Conservation (phyloP, 2,888 invertebrate genomes). For the Gibbula magus region DNA sequence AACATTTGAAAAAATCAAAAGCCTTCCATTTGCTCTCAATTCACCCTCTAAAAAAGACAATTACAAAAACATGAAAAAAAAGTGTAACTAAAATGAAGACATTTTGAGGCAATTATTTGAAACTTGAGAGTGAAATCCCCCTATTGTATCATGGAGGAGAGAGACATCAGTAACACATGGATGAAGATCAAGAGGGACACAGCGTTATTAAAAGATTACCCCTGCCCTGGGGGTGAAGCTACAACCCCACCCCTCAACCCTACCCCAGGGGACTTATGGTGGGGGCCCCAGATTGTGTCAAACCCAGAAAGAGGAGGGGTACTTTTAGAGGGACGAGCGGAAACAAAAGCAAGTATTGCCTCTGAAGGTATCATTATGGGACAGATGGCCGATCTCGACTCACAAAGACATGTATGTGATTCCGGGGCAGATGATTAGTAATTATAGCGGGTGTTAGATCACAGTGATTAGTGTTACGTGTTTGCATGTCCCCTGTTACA, state of each 20-base stretch:
- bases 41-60: no score
- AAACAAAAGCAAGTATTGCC: neutral
- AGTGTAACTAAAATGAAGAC: no score
- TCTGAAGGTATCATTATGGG: neutral
- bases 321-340: neutral
- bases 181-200: neutral
- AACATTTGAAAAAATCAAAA: no score
- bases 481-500: neutral
- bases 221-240: neutral
- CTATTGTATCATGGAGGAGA: neutral
- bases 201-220: neutral
- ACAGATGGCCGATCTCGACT: neutral
- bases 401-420: neutral
- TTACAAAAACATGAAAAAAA: no score
- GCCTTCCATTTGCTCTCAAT: no score
- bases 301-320: neutral
- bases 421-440: neutral
- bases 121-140: neutral
- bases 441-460: neutral
- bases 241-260: neutral
- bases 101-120: neutral
- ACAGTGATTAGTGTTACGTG: neutral
- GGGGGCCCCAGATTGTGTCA: neutral
- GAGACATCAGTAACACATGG: neutral
- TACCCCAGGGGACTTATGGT: neutral